Evolutionary conservation across 2,888 invertebrate genomes (phyloP).

Genomic region (Ashinkailepas kermadecensis): DNA sequence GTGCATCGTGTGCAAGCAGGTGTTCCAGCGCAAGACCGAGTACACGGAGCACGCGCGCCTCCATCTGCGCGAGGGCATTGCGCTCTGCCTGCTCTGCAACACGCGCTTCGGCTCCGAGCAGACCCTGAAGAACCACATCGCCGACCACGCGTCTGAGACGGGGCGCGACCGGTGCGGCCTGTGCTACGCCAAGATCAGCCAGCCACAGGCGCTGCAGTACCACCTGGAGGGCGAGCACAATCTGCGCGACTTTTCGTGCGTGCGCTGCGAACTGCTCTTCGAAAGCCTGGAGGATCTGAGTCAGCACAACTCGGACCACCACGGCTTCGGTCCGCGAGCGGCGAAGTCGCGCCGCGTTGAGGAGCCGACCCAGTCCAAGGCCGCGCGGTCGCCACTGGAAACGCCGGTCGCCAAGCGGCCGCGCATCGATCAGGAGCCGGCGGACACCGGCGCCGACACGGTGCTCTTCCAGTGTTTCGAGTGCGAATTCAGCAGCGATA

Average conservation of each 20-base stretch:
- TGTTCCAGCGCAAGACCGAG: not conserved
- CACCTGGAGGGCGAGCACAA: conserved; percentile 23
- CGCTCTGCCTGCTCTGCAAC: conserved; percentile 20
- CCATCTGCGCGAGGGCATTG: conserved; percentile 3
- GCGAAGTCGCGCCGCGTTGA: not conserved
- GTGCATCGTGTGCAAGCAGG: not conserved
- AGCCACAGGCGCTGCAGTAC: not conserved
- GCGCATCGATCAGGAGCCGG: not conserved
- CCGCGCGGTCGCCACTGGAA: no score
- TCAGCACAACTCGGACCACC: not conserved
- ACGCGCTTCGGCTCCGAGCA: not conserved
- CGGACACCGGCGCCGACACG: not conserved
- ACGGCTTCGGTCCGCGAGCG: not conserved
- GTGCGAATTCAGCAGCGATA: no score
- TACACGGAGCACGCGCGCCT: conserved; percentile 3
- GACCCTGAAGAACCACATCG: conserved; percentile 1
- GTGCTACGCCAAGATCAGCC: conserved; percentile 19
- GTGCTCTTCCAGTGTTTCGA: not conserved
- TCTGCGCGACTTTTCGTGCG: not conserved
- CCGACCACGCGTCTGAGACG: not conserved
- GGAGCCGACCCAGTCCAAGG: no score
- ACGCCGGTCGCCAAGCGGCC: no score
- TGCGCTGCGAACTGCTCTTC: not conserved
- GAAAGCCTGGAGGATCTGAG: not conserved
- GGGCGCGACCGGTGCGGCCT: conserved; percentile 18